Base-by-base conservation (phyloP, 2,113 vertebrate species). In the Oenanthe melanoleuca region DNA sequence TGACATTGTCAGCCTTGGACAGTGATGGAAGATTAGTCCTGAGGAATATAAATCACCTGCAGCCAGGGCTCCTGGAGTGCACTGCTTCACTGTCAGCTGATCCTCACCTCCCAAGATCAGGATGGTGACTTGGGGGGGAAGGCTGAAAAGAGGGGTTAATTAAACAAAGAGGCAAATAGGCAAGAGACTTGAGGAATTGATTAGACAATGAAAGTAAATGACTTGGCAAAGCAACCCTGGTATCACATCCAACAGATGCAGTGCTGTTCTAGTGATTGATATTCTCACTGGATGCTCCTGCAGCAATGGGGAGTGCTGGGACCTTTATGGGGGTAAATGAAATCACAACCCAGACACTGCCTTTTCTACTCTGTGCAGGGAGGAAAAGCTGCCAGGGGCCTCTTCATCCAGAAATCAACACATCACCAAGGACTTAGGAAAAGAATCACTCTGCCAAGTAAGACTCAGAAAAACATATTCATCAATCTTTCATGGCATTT, bases 101-200 rank as follows among this genome's bases (percentile, higher is more conserved):
- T 91, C 53, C 64, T 88, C 82, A 57, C 67, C 78, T 66, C 63
- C 64, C 73, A 50, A 90, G 88, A 89, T 70, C 85, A 82, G 83
- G 69, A 83, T 79, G 66, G 84, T 0, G 10, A 81, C 93, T 77
- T 59, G 12, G 66, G 37, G 75, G n/a, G 17, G 67, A 53, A 63
- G 60, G 47, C 75, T 93, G 80, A 65, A 64, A 74, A 70, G 47
- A 91, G 93, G 87, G 93, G 93, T 92, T 96, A 96, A 96, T 97
- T 96, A 96, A 97, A 96, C 95, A 96, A 92, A 83, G 89, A 86
- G 65, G 86, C 77, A 93, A 97, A 88, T 8, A 78, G 86, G 64
- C 92, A 96, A 95, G 40, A 93, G 86, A 66, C 86, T 78, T 83
- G 83, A 95, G 83, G 92, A 97, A 95, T 65, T 96, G 97, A 97